Conservation (phyloP, 2,888 invertebrate genomes). For the Malacosoma neustria region DNA sequence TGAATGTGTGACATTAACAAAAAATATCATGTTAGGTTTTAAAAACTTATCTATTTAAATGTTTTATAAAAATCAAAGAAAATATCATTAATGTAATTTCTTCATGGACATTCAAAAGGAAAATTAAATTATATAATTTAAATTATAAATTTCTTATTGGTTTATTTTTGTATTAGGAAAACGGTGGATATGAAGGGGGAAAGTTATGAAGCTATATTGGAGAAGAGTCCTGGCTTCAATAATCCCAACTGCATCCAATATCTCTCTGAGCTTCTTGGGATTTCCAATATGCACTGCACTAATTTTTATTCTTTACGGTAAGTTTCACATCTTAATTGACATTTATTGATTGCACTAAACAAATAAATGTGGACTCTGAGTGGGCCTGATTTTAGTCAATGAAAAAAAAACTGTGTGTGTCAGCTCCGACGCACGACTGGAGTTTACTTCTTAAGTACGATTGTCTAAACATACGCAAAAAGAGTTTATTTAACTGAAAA, state of each 20-base stretch:
- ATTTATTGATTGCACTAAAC: too few relatives aligned
- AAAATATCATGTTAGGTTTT: constrained; percentile 16
- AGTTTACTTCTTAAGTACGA: too few relatives aligned
- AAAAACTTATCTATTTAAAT: constrained; percentile 25
- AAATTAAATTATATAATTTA: constrained; percentile 23
- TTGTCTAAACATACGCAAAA: too few relatives aligned
- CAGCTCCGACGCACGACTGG: too few relatives aligned
- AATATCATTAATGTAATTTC: constrained; percentile 26
- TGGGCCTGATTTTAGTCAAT: too few relatives aligned
- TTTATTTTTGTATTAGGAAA: constrained; percentile 73
- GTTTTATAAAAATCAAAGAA: constrained; percentile 9
- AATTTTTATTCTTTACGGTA: constrained; percentile 83
- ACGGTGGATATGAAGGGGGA: constrained; percentile 86
- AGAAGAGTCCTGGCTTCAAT: constrained; percentile 89
- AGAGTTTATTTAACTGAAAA: too few relatives aligned
- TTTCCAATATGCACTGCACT: constrained; percentile 80
- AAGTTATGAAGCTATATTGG: constrained; percentile 86
- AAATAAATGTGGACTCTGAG: too few relatives aligned
- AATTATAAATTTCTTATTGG: constrained; percentile 18
- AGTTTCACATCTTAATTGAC: constrained; percentile 15
- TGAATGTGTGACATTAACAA: constrained; percentile 49
- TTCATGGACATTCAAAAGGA: constrained; percentile 33
- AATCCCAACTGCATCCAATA: constrained; percentile 92
- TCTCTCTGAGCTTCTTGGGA: constrained; percentile 84
- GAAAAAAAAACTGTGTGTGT: too few relatives aligned